Conservation (phyloP, 2,797 vertebrate genomes). For the Gallinago nigripennis region DNA sequence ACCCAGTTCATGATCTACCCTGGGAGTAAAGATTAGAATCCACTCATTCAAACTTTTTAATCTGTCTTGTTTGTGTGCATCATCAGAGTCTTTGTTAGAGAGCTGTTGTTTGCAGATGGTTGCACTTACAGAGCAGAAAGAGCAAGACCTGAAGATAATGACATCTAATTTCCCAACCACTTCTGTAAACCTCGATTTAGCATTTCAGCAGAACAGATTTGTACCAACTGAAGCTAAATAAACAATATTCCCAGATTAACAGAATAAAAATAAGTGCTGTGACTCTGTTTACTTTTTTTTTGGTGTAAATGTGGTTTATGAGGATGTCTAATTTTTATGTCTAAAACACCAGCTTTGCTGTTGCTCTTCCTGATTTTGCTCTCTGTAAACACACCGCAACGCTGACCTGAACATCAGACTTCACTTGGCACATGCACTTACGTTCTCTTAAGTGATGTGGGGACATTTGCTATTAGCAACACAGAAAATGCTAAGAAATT, state of each 20-base stretch:
- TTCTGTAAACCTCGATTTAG: constrained; percentile 30
- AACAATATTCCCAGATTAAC: constrained; percentile 51
- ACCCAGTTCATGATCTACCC: neutral
- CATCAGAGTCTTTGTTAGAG: constrained; percentile 47
- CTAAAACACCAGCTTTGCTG: neutral
- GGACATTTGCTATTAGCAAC: neutral
- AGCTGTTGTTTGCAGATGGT: constrained; percentile 58
- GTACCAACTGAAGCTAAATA: constrained; percentile 35
- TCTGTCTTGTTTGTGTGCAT: constrained; percentile 54
- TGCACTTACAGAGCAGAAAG: constrained; percentile 36
- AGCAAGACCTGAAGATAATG: constrained; percentile 60
- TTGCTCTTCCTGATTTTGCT: neutral
- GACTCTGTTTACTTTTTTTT: neutral
- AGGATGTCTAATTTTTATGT: neutral
- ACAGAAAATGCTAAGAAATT: neutral
- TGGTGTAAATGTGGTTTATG: neutral
- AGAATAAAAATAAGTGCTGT: constrained; percentile 30
- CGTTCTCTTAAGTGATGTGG: neutral
- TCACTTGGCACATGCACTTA: neutral
- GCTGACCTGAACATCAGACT: neutral
- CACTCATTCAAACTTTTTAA: constrained; percentile 37
- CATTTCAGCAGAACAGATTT: constrained; percentile 51
- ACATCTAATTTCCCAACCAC: constrained; percentile 46
- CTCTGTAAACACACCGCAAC: neutral
- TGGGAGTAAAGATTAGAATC: constrained; percentile 43